These are phyloP conservation scores for Colaptes auratus DNA, from an alignment of 2,113 vertebrate species.

Conservation along the genomic window DNA sequence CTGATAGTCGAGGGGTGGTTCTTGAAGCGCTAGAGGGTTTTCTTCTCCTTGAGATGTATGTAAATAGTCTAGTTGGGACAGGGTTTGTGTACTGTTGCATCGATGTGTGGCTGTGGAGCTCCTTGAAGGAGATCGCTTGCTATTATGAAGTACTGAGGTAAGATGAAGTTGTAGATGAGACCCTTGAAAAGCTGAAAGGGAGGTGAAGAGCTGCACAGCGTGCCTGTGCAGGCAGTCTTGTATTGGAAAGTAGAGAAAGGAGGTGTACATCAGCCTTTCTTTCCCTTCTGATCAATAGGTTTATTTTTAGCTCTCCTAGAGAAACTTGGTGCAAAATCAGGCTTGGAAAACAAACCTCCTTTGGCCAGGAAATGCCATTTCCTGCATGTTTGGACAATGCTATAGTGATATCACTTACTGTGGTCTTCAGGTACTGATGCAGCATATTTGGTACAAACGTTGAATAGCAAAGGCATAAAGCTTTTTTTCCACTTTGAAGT, in stretches of 20 bases:
- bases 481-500: background rate
- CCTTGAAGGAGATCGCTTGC: background rate
- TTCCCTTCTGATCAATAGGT: slow-evolving; percentile 25
- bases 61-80: background rate
- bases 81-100: rapidly evolving
- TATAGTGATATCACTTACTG: background rate
- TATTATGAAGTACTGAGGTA: background rate
- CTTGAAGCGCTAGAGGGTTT: background rate
- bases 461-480: background rate
- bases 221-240: background rate
- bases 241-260: background rate
- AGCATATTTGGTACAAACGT: rapidly evolving
- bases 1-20: background rate
- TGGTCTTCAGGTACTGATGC: background rate
- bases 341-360: background rate
- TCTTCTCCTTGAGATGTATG: rapidly evolving
- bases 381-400: background rate
- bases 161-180: rapidly evolving
- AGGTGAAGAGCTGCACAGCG: rapidly evolving
- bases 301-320: slow-evolving; percentile 29
- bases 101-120: rapidly evolving
- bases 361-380: background rate
- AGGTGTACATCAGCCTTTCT: background rate
- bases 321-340: background rate
- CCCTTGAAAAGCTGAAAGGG: background rate